Evolutionary conservation across 2,797 vertebrate genomes (phyloP).

Genomic region (Characodon lateralis): DNA sequence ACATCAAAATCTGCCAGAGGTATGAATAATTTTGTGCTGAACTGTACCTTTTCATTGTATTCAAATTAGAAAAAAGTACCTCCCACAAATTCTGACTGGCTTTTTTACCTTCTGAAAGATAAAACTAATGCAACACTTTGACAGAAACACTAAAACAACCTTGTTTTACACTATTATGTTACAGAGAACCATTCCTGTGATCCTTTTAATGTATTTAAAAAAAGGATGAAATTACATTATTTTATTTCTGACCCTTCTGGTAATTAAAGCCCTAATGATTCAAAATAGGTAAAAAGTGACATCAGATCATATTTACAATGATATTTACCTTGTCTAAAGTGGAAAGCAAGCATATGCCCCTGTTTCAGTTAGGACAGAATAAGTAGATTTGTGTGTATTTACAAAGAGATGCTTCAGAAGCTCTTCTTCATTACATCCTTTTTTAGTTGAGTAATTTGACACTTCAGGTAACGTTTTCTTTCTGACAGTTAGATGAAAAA

Average conservation of each 20-base stretch:
- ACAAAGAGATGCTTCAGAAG: conserved; percentile 3
- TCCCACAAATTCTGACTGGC: too few species aligned
- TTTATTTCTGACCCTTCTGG: too few species aligned
- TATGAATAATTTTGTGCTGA: too few species aligned
- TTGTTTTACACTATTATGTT: neutral
- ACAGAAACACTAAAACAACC: neutral
- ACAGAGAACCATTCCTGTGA: neutral
- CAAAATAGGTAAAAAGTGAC: neutral
- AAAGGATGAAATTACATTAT: neutral
- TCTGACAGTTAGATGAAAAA: conserved; percentile 6
- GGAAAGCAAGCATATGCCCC: neutral
- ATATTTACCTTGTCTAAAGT: neutral
- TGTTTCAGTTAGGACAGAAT: neutral
- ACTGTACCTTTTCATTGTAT: too few species aligned
- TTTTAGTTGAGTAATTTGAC: neutral
- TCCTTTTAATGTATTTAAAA: neutral
- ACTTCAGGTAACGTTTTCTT: neutral
- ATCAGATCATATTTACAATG: neutral
- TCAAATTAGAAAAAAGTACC: too few species aligned
- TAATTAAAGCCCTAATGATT: neutral
- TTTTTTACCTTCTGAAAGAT: neutral
- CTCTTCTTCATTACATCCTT: neutral
- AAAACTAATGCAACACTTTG: neutral
- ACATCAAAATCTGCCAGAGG: too few species aligned
- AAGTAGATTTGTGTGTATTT: neutral